Conservation (phyloP, 2,113 vertebrate genomes). For the Ploceus nigricollis region DNA sequence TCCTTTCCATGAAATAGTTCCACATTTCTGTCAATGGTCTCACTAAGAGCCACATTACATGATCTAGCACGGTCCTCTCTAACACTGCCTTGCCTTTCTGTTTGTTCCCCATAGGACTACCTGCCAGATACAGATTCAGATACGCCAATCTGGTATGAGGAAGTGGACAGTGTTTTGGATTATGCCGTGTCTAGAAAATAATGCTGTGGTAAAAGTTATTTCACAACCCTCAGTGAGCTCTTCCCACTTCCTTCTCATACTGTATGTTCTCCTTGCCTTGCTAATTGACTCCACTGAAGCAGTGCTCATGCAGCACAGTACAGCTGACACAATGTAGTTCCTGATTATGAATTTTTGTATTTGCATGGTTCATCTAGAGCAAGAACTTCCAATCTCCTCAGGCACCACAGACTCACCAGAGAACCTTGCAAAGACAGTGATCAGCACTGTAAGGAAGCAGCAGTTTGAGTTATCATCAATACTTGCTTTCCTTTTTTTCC, state of each 20-base stretch:
- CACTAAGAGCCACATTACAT: background rate
- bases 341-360: background rate
- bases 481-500: background rate
- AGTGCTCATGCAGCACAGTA: background rate
- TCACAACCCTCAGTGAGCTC: background rate
- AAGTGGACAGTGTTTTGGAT: background rate
- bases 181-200: background rate
- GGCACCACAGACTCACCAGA: fast-evolving
- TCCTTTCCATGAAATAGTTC: background rate
- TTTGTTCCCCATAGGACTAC: background rate
- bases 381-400: background rate
- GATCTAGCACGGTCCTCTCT: background rate
- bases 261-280: background rate
- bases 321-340: background rate
- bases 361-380: background rate
- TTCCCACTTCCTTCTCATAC: background rate
- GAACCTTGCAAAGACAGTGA: background rate
- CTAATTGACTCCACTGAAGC: background rate
- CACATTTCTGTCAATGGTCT: background rate
- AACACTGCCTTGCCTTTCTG: background rate
- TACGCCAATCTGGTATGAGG: background rate
- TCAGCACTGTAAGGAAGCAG: background rate
- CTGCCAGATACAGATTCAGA: background rate
- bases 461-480: background rate
- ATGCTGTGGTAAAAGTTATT: background rate